Evolutionary conservation across 2,797 vertebrate species (phyloP), one percentile per base, ranked within the genome.

Genomic region (Cryptoprocta ferox): DNA sequence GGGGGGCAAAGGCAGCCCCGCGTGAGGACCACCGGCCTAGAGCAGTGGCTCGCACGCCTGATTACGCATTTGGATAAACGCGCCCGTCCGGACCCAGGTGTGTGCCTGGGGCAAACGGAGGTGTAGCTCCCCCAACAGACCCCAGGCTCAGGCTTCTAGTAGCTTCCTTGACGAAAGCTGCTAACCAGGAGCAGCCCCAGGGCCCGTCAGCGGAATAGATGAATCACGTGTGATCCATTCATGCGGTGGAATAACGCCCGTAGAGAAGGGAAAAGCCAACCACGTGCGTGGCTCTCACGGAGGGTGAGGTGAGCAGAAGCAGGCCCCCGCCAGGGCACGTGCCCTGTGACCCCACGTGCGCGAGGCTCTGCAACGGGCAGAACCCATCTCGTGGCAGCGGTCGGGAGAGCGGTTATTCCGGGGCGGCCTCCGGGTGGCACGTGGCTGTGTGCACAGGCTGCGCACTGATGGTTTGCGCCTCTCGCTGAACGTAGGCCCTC

Each of bases 271-370:
- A 32, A 18, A 81, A 56, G 19, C 21, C 61, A 12, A 7, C 59
- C 6, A 37, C 61, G 28, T 3, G 35, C 30, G 0, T 28, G 30
- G 26, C 14, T 30, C 50, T 84, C 82, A 7, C 45, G 3, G 45
- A 13, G n/a, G 9, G 5, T 4, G 5, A 21, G 37, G 9, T 15
- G 15, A 42, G 61, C 21, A 35, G 50, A 42, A 26, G 89, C 35
- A 35, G 48, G 71, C 61, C n/a, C 45, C 7, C 35, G 12, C 1
- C 56, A 10, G 70, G 39, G 19, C 11, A 9, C 42, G 42, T 5
- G 19, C 19, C 1, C 19, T 13, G 3, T 3, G 14, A 14, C 8
- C 53, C 16, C 16, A 2, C 45, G 35, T 8, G 30, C 4, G 0
- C 21, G 78, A 42, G 11, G 30, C 26, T 53, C 30, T 39, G 7